Conservation (phyloP, 2,113 vertebrate species). For the Cynopterus brachyotis region DNA sequence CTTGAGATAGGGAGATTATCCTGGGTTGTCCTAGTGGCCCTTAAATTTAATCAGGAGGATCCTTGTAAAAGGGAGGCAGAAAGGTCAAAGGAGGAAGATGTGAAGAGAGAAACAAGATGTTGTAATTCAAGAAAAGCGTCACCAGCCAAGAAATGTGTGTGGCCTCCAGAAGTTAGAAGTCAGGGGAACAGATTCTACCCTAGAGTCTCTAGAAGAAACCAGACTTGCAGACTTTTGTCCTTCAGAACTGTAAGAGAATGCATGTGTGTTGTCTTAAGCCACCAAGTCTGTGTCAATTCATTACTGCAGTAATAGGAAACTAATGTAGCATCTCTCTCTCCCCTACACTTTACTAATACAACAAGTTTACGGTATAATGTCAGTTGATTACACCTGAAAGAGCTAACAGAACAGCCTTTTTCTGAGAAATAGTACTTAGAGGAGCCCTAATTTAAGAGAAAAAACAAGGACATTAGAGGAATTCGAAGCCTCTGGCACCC, state of each 20-base stretch:
- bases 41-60: constrained; percentile 1
- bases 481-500: neutral
- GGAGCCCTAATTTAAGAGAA: neutral
- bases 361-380: neutral
- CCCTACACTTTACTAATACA: neutral
- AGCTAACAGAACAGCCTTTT: neutral
- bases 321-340: neutral
- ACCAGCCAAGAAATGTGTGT: neutral
- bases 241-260: neutral
- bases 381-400: neutral
- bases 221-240: neutral
- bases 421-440: neutral
- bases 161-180: neutral
- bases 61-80: neutral
- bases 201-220: neutral
- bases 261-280: neutral
- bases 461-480: neutral
- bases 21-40: neutral
- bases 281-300: neutral
- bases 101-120: neutral
- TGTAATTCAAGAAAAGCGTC: neutral
- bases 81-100: neutral
- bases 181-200: neutral
- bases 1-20: neutral
- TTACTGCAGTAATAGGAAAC: neutral